A percentile compares a stretch with the other conserved stretches of the same genome.
phyloP scores from a whole-genome alignment of 2,113 vertebrate genomes.

The Melanerpes formicivorus region DNA sequence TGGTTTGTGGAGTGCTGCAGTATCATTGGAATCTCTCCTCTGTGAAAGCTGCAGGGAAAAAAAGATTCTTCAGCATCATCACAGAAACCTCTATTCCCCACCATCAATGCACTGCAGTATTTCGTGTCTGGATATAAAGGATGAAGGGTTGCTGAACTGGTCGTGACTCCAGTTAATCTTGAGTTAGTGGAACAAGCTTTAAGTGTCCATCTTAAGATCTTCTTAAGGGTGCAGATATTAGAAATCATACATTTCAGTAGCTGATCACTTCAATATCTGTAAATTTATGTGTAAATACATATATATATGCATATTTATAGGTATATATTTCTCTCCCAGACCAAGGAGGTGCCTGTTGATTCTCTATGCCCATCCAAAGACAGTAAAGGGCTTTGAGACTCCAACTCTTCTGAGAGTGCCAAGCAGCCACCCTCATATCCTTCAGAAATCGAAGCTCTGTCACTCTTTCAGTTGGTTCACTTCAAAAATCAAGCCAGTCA shows the following conservation, averaged over 20 bases:
- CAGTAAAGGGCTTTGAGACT: not conserved
- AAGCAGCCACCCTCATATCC: not conserved
- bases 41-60: constrained; percentile 7
- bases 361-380: not conserved
- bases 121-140: not conserved
- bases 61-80: not conserved
- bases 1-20: constrained; percentile 59
- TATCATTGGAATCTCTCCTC: not conserved
- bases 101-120: constrained; percentile 1
- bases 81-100: constrained; percentile 32
- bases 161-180: not conserved
- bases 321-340: not conserved
- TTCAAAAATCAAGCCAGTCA: not conserved
- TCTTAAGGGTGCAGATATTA: not conserved
- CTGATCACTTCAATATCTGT: not conserved
- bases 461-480: not conserved
- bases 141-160: not conserved
- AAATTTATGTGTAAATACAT: not conserved
- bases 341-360: constrained; percentile 17
- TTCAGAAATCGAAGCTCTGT: not conserved
- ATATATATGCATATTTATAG: not conserved
- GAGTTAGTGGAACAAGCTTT: not conserved
- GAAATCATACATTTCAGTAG: not conserved
- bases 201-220: not conserved
- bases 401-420: not conserved